Evolutionary conservation across 2,113 vertebrate genomes (phyloP).

Genomic region (Grammomys dolichurus): DNA sequence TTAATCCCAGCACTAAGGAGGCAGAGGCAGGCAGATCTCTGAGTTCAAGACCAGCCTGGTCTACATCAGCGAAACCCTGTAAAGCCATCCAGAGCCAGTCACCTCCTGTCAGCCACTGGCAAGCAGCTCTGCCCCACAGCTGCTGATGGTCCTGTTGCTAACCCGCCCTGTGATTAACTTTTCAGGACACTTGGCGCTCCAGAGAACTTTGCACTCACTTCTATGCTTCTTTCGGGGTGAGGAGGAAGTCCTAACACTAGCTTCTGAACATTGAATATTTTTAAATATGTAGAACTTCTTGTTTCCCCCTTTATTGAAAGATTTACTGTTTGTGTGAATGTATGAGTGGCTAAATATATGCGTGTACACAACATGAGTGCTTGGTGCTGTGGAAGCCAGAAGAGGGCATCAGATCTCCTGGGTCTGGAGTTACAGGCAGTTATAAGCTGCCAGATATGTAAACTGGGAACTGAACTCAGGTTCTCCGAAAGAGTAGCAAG

Average conservation of each 20-base stretch:
- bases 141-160: fast-evolving
- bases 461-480: background rate
- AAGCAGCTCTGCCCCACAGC: background rate
- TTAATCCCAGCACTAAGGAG: background rate
- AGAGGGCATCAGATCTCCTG: background rate
- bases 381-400: background rate
- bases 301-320: background rate
- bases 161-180: background rate
- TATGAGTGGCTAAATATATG: no score
- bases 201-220: background rate
- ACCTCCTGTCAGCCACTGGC: background rate
- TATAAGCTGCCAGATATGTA: background rate
- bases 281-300: background rate
- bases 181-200: background rate
- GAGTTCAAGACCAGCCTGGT: background rate
- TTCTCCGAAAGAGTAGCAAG: background rate
- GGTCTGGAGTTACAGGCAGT: background rate
- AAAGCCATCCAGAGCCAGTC: background rate
- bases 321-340: background rate
- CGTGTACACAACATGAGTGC: background rate
- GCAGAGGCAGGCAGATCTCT: background rate
- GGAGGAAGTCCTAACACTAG: background rate
- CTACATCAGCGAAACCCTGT: background rate
- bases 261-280: constrained; percentile 1
- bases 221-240: background rate